Evolutionary conservation across 2,888 invertebrate species (phyloP).

Genomic region (Drosophila villosipedis): DNA sequence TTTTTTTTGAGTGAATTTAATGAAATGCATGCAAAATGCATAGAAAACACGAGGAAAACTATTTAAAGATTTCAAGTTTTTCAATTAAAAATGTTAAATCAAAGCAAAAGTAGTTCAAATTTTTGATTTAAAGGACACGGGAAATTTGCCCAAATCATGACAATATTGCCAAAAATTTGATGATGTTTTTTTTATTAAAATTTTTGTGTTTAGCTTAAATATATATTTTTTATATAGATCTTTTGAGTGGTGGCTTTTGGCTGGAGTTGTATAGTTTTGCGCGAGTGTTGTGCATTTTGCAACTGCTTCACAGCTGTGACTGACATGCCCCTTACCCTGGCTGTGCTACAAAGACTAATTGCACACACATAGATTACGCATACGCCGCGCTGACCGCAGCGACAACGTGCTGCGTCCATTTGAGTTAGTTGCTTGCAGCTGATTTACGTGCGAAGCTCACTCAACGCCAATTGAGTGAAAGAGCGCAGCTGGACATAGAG

Average conservation of each 20-base stretch:
- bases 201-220: neutral
- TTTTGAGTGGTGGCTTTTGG: neutral
- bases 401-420: constrained; percentile 49
- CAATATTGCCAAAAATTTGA: neutral
- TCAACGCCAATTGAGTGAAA: constrained; percentile 55
- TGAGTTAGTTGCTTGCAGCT: constrained; percentile 58
- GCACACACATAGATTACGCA: constrained; percentile 61
- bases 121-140: neutral
- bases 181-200: neutral
- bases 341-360: neutral
- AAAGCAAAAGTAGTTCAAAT: neutral
- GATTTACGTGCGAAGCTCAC: constrained; percentile 62
- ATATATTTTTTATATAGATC: neutral
- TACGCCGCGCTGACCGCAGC: constrained; percentile 69
- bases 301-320: constrained; percentile 20
- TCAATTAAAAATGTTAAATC: neutral
- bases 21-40: neutral
- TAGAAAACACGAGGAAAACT: neutral
- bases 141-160: neutral
- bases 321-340: neutral
- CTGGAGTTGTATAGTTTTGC: neutral
- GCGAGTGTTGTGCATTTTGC: neutral
- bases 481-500: constrained; percentile 20
- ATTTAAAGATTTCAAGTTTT: neutral
- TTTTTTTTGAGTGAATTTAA: neutral